These are phyloP conservation scores for Halcyon malimbica DNA, from an alignment of 2,113 vertebrate genomes.

Conservation along the genomic window DNA sequence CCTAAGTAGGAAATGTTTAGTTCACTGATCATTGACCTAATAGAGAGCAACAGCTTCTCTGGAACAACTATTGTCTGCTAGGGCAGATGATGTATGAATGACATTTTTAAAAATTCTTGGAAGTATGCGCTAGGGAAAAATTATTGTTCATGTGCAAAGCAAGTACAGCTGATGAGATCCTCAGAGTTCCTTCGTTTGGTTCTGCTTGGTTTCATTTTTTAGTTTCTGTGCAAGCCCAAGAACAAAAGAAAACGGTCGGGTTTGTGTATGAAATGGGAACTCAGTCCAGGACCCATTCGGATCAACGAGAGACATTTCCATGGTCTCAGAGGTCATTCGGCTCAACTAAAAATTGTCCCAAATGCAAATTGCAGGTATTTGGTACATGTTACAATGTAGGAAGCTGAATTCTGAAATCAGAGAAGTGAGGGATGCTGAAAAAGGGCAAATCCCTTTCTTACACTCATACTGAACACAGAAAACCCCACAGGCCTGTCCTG, in stretches of 20 bases:
- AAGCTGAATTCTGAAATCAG: background rate
- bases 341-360: slow-evolving; percentile 14
- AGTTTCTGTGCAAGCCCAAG: background rate
- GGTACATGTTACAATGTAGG: background rate
- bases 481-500: background rate
- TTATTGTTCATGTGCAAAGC: slow-evolving; percentile 44
- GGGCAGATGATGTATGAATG: slow-evolving; percentile 54
- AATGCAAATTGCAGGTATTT: background rate
- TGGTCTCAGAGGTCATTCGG: background rate
- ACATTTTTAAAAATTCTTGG: slow-evolving; percentile 50
- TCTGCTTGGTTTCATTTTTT: slow-evolving; percentile 9
- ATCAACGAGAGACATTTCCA: background rate
- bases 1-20: slow-evolving; percentile 76
- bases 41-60: slow-evolving; percentile 69
- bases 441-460: background rate
- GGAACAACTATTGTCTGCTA: slow-evolving; percentile 53
- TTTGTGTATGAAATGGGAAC: background rate
- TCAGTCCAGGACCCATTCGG: background rate
- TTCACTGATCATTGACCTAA: slow-evolving; percentile 77
- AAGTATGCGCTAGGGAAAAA: slow-evolving; percentile 59
- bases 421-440: background rate
- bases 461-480: background rate
- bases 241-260: background rate
- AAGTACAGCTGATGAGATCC: slow-evolving; percentile 36
- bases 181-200: slow-evolving; percentile 1